Evolutionary conservation across 2,888 invertebrate species (phyloP).

Genomic region (Plagiodera versicolora): DNA sequence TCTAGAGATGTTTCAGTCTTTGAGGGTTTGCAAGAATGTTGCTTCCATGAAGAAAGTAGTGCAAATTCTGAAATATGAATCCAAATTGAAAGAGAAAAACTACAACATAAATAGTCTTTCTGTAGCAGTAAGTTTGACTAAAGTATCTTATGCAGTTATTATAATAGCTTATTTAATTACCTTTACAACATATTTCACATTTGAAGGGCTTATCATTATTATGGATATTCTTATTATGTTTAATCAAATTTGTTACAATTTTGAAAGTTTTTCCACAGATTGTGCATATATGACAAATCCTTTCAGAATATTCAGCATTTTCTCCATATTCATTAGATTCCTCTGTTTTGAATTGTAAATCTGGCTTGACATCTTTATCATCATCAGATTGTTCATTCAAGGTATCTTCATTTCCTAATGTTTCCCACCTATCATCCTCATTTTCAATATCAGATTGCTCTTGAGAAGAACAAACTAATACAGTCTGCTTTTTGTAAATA

Average conservation of each 20-base stretch:
- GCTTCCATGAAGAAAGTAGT: neutral
- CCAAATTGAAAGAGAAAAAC: neutral
- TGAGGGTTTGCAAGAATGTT: neutral
- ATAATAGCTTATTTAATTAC: no score
- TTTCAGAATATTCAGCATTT: no score
- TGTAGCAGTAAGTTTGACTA: no score
- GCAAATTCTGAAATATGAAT: constrained; percentile 9
- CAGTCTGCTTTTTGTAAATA: neutral
- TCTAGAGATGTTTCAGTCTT: neutral
- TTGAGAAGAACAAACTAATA: neutral
- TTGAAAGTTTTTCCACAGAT: constrained; percentile 30
- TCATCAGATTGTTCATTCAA: neutral
- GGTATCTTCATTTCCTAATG: neutral
- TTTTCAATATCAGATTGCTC: neutral
- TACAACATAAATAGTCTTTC: no score
- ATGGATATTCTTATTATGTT: constrained; percentile 30
- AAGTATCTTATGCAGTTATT: no score
- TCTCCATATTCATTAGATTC: constrained; percentile 16
- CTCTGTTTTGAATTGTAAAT: neutral
- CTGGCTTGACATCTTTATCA: constrained; percentile 1
- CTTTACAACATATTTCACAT: constrained; percentile 40
- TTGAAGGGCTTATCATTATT: constrained; percentile 36
- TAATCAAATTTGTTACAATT: constrained; percentile 25
- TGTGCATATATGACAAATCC: constrained; percentile 28
- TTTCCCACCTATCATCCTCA: neutral